A percentile compares a stretch with the other conserved stretches of the same genome.
Conservation (phyloP, 1,140 invertebrate species). For the Drosophila trapezifrons region DNA sequence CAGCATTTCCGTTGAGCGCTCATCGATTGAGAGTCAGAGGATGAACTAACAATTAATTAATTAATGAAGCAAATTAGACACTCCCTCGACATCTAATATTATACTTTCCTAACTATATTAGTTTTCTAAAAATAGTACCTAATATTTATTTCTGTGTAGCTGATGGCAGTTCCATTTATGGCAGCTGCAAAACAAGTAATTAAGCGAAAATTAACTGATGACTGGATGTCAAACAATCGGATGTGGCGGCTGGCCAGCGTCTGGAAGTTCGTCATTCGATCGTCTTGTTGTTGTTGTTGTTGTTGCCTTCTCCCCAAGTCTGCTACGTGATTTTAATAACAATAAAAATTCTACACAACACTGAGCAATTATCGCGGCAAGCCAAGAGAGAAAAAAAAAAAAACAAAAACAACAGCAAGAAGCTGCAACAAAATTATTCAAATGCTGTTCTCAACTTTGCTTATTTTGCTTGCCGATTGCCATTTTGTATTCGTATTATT, state of each 20-base stretch:
- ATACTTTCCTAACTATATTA: no score
- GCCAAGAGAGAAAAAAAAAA: slow-evolving; percentile 6
- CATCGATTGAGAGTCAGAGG: not conserved
- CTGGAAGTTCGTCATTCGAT: slow-evolving; percentile 54
- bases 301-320: slow-evolving; percentile 41
- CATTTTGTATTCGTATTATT: slow-evolving; percentile 55
- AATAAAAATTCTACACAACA: slow-evolving; percentile 70
- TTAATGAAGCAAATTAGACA: no score
- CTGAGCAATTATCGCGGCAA: slow-evolving; percentile 68
- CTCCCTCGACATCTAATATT: no score
- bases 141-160: not conserved
- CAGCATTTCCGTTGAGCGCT: not conserved
- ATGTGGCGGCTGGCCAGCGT: slow-evolving; percentile 18
- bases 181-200: slow-evolving; percentile 65
- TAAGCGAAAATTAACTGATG: slow-evolving; percentile 75
- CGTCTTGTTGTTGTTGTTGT: no score
- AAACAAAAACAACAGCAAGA: not conserved
- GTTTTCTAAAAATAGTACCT: rapidly evolving
- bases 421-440: slow-evolving; percentile 40
- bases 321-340: slow-evolving; percentile 79
- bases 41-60: no score
- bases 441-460: slow-evolving; percentile 59
- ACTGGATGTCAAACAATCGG: slow-evolving; percentile 63
- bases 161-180: slow-evolving; percentile 40
- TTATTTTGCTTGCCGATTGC: slow-evolving; percentile 48